phyloP scores from a whole-genome alignment of 1,140 invertebrate genomes.

The Phortica variegata region DNA sequence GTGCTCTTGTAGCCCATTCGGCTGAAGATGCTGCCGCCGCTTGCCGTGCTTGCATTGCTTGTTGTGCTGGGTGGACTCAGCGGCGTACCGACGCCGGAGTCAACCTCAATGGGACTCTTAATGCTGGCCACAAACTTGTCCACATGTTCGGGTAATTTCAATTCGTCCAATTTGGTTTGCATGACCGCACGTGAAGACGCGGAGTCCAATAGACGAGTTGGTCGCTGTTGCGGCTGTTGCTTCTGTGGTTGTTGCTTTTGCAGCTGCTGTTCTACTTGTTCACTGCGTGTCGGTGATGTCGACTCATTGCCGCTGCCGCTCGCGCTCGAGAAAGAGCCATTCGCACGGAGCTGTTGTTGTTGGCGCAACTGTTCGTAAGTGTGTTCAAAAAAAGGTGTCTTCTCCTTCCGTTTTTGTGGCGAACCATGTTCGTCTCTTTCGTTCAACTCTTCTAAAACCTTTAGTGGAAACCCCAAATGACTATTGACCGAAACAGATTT shows the following conservation, averaged over 20 bases:
- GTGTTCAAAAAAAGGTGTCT: conserved; percentile 56
- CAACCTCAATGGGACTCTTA: conserved; percentile 58
- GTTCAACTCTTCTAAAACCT: conserved; percentile 61
- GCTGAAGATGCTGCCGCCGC: conserved; percentile 43
- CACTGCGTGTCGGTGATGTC: conserved; percentile 1
- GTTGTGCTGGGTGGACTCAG: conserved; percentile 52
- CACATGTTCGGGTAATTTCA: conserved; percentile 59
- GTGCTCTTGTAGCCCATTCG: conserved; percentile 51
- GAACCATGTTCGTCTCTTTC: conserved; percentile 58
- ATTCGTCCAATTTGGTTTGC: conserved; percentile 45
- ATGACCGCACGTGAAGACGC: conserved; percentile 28
- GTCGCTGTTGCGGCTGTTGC: conserved; percentile 32
- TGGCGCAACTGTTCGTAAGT: conserved; percentile 45
- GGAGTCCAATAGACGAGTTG: conserved; percentile 46
- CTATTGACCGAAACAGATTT: conserved; percentile 55
- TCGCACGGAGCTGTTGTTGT: conserved; percentile 39
- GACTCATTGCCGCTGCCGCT: conserved; percentile 7
- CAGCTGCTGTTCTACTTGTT: neutral
- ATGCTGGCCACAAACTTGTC: conserved; percentile 52
- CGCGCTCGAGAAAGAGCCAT: conserved; percentile 21
- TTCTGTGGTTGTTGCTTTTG: conserved; percentile 11
- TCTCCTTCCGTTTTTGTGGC: conserved; percentile 57
- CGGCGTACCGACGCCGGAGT: conserved; percentile 60
- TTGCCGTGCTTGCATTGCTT: conserved; percentile 20
- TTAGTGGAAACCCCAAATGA: conserved; percentile 59